A percentile compares a stretch with the other conserved stretches of the same genome.
Conservation (phyloP, 2,797 vertebrate genomes). For the Eleutherodactylus coqui region DNA sequence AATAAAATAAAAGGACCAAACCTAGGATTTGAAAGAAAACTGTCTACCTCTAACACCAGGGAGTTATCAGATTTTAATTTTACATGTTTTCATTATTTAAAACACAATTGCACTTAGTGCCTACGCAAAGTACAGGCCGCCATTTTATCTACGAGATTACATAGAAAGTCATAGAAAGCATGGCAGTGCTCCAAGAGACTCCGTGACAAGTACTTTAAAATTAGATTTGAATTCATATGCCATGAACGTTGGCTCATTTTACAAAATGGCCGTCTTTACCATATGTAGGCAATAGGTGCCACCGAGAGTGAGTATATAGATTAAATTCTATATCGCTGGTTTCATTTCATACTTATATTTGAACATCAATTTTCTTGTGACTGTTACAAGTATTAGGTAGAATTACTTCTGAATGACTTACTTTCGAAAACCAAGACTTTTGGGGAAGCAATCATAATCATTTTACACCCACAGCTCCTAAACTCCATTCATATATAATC, state of each 20-base stretch:
- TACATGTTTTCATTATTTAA: constrained; percentile 83
- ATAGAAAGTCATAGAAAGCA: background rate
- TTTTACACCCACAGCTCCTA: constrained; percentile 85
- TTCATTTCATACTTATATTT: constrained; percentile 79
- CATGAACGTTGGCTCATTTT: background rate
- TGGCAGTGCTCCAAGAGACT: background rate
- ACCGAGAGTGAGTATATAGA: constrained; percentile 85
- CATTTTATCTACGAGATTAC: constrained; percentile 17
- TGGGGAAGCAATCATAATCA: constrained; percentile 76
- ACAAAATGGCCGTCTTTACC: constrained; percentile 15
- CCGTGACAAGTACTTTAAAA: background rate
- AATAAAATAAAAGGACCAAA: constrained; percentile 99
- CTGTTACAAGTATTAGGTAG: constrained; percentile 87
- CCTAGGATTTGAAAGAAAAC: constrained; percentile 99
- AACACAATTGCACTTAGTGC: constrained; percentile 74
- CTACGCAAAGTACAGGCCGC: background rate
- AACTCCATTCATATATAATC: constrained; percentile 79
- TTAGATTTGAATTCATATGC: background rate
- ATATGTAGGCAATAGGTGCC: background rate
- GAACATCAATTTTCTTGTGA: constrained; percentile 90
- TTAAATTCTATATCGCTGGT: constrained; percentile 83
- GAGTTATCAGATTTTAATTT: constrained; percentile 87
- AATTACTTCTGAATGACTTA: constrained; percentile 85
- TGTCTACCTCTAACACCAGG: constrained; percentile 97
- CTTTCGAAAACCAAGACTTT: constrained; percentile 82